Percentiles rank a stretch among this genome's conserved stretches.
Evolutionary conservation across 2,113 vertebrate species (phyloP).

Genomic region (Podocnemis expansa): DNA sequence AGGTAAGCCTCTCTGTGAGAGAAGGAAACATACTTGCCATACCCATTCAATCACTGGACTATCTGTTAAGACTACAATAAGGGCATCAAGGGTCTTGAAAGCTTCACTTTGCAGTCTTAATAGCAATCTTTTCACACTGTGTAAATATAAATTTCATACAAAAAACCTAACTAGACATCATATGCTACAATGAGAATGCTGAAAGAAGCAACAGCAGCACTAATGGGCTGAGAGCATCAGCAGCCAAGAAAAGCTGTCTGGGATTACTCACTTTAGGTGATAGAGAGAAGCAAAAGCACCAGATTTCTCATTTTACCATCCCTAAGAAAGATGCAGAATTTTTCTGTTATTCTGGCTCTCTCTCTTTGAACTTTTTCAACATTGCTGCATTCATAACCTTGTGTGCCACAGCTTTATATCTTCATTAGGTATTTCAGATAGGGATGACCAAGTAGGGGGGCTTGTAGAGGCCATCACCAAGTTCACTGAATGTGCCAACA

Average conservation of each 20-base stretch:
- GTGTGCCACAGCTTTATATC: background rate
- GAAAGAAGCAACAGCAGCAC: background rate
- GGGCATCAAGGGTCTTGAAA: background rate
- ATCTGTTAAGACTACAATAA: background rate
- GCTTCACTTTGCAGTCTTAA: background rate
- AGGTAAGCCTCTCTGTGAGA: background rate
- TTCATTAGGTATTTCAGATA: slow-evolving; percentile 22
- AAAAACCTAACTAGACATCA: background rate
- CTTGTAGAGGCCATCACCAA: slow-evolving; percentile 14
- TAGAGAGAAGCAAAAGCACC: background rate
- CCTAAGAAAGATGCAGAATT: background rate
- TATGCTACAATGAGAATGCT: background rate
- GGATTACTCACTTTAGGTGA: background rate
- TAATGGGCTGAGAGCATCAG: slow-evolving; percentile 25
- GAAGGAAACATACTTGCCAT: background rate
- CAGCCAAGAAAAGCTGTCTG: slow-evolving; percentile 15
- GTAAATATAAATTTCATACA: too few species aligned
- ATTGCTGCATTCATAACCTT: background rate
- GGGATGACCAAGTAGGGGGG: background rate
- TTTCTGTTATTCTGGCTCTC: background rate
- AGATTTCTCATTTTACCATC: background rate
- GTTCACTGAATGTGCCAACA: background rate
- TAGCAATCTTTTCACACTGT: background rate
- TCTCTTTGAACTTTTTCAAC: background rate
- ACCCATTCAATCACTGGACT: background rate